Evolutionary conservation across 2,113 vertebrate genomes (phyloP), one percentile per base, ranked within the genome.

Genomic region (Sylvietta virens): DNA sequence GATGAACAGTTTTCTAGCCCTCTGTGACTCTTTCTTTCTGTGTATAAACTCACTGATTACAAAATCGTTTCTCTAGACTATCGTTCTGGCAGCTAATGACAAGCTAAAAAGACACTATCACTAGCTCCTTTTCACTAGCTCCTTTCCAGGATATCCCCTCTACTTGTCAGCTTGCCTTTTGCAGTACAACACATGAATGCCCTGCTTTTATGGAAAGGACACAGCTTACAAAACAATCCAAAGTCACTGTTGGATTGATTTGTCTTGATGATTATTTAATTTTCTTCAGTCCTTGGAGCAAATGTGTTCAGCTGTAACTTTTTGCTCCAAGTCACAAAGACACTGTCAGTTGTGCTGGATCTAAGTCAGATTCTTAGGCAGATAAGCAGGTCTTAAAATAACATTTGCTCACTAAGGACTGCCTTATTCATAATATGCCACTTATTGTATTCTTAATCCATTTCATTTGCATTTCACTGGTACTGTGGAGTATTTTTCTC

Each of bases 401-500:
- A 81, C 5, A 28, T 80, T 86, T 86, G 22, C 24, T 86, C 42
- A 57, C 11, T 7, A 48, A 57, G 3, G 3, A 45, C 44, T 37
- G 11, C 23, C 13, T 93, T 72, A 69, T 79, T 70, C 10, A 9
- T 26, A 67, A 65, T 30, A 58, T 15, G 12, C 8, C 30, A 40
- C 17, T 67, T 56, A 79, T 16, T 56, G 61, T 82, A 9, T 35
- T 66, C 66, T 64, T 62, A 74, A 88, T 26, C 13, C 11, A 56
- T 51, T 67, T 64, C 23, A 56, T 44, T 62, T 47, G 47, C 0
- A 0, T 45, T 87, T 77, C 0, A 0, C 17, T 60, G 27, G 12
- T 79, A 33, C 19, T 58, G 37, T 31, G 31, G 22, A 81, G 21
- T 48, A 82, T 64, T 67, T 74, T 35, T 17, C 28, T 86, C 48